phyloP scores from a whole-genome alignment of 2,888 invertebrate genomes.

The Lacanobia oleracea region DNA sequence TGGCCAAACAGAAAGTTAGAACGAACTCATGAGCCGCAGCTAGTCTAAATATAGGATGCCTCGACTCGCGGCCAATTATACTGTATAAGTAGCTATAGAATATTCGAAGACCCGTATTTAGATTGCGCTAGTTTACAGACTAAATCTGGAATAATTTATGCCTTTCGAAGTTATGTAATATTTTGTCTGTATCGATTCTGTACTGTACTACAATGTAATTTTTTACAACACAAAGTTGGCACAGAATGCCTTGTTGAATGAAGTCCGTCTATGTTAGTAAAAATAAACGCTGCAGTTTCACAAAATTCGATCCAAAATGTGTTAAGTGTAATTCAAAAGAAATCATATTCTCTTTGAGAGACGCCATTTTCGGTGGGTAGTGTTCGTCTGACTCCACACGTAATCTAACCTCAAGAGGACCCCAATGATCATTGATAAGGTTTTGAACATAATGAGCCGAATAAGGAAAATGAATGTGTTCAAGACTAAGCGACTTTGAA shows the following conservation, averaged over 20 bases:
- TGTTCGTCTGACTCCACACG: not conserved
- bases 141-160: too few species aligned
- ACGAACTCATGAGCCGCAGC: not conserved
- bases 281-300: too few species aligned
- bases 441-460: not conserved
- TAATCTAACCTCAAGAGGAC: not conserved
- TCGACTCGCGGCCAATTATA: not conserved
- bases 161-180: too few species aligned
- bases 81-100: conserved; percentile 7
- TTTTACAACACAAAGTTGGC: too few species aligned
- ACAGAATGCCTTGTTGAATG: too few species aligned
- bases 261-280: too few species aligned
- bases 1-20: not conserved
- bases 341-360: not conserved
- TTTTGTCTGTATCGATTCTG: too few species aligned
- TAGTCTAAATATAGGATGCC: conserved; percentile 17
- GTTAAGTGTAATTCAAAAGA: too few species aligned
- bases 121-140: not conserved
- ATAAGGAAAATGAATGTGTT: not conserved
- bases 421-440: not conserved
- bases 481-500: not conserved
- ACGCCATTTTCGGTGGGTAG: too few species aligned
- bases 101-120: conserved; percentile 18
- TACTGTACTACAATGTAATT: too few species aligned
- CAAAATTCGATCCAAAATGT: too few species aligned